Conservation (phyloP, 2,888 invertebrate species). For the Sipunculus nudus region DNA sequence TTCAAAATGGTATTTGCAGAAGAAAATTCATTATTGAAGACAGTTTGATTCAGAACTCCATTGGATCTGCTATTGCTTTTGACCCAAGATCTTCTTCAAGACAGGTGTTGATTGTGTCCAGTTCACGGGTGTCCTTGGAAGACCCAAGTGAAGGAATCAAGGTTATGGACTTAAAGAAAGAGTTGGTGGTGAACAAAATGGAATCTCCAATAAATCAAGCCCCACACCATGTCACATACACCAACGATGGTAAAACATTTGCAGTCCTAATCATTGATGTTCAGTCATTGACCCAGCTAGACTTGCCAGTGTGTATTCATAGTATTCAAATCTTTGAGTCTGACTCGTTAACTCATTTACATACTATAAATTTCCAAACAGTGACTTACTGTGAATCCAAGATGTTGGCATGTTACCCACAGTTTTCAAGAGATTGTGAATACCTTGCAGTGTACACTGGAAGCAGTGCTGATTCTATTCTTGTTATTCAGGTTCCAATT, state of each 20-base stretch:
- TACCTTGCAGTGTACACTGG: neutral
- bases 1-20: neutral
- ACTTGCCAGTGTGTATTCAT: neutral
- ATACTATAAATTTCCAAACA: neutral
- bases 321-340: neutral
- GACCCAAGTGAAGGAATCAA: neutral
- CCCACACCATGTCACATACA: neutral
- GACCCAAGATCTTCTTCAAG: neutral
- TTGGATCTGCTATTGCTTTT: slow-evolving; percentile 1
- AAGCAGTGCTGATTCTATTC: neutral
- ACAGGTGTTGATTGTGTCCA: neutral
- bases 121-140: neutral
- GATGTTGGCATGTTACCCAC: neutral
- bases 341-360: neutral
- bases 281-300: neutral
- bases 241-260: neutral
- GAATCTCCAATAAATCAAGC: neutral
- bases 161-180: neutral
- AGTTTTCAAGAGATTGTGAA: neutral
- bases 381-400: neutral
- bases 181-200: neutral
- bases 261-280: neutral
- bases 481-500: neutral
- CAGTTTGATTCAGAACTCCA: neutral
- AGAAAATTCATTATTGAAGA: neutral